phyloP scores from a whole-genome alignment of 1,140 invertebrate species.

The Periplaneta americana region DNA sequence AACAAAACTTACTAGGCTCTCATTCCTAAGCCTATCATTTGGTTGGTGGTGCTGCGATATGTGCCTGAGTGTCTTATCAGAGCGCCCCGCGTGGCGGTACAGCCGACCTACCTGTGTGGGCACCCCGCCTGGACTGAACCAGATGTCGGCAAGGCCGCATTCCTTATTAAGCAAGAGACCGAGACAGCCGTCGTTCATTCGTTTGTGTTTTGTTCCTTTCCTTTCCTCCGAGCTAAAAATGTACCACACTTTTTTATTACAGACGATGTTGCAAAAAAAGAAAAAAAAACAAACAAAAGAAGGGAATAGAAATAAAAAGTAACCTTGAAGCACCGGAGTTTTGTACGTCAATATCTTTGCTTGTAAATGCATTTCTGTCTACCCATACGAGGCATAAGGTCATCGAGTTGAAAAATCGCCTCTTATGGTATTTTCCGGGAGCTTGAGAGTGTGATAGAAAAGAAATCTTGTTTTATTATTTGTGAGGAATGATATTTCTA shows the following conservation, averaged over 20 bases:
- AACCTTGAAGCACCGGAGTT: not conserved
- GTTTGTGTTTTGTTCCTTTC: not conserved
- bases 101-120: too few relatives aligned
- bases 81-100: not conserved
- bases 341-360: not conserved
- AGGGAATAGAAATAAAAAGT: not conserved
- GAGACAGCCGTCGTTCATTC: not conserved
- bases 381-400: not conserved
- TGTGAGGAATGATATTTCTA: too few relatives aligned
- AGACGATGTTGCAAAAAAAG: not conserved
- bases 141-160: not conserved
- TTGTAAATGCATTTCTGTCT: too few relatives aligned
- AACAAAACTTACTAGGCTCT: too few relatives aligned
- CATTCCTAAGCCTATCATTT: too few relatives aligned
- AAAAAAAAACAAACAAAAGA: too few relatives aligned
- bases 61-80: too few relatives aligned
- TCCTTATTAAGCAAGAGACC: not conserved
- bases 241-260: not conserved
- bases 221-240: not conserved
- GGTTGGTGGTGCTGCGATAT: too few relatives aligned
- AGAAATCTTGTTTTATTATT: too few relatives aligned
- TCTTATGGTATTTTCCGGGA: not conserved
- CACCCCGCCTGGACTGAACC: not conserved
- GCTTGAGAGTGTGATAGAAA: too few relatives aligned
- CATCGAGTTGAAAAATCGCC: not conserved